A percentile compares a stretch with the other conserved stretches of the same genome.
phyloP scores from a whole-genome alignment of 2,797 vertebrate species.

The Potorous gilbertii region DNA sequence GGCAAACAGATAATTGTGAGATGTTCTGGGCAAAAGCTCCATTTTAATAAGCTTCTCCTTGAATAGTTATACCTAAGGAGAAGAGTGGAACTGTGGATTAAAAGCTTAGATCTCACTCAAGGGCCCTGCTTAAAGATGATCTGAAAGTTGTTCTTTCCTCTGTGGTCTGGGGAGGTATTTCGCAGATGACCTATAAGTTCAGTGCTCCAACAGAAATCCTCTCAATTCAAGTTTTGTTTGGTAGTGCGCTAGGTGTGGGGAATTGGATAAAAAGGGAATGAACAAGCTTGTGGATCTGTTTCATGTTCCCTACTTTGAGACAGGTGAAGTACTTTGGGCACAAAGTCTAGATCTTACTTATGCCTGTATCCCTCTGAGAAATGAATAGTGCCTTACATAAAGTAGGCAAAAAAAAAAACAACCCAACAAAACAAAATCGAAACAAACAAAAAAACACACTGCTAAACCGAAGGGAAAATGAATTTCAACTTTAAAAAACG shows the following conservation, averaged over 20 bases:
- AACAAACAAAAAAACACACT: background rate
- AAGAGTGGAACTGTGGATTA: background rate
- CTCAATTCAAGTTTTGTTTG: background rate
- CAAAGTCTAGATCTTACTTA: background rate
- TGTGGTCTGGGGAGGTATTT: background rate
- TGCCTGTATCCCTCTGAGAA: background rate
- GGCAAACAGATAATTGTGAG: background rate
- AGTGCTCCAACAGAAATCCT: background rate
- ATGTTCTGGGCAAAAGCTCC: background rate
- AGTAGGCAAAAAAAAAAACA: background rate
- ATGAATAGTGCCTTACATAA: background rate
- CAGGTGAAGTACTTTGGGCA: background rate
- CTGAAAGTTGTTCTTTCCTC: background rate
- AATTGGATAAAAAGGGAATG: background rate
- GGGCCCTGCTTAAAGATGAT: background rate
- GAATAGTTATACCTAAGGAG: background rate
- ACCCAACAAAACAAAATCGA: too few relatives aligned
- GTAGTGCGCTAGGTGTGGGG: background rate
- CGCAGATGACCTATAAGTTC: background rate
- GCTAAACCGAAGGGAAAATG: background rate
- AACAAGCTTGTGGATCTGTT: background rate
- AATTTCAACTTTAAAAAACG: too few relatives aligned
- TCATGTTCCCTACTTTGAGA: background rate
- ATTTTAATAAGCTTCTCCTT: background rate
- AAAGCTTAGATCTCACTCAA: background rate